Conservation (phyloP, 1,140 invertebrate species). For the Alviniconcha marisindica region DNA sequence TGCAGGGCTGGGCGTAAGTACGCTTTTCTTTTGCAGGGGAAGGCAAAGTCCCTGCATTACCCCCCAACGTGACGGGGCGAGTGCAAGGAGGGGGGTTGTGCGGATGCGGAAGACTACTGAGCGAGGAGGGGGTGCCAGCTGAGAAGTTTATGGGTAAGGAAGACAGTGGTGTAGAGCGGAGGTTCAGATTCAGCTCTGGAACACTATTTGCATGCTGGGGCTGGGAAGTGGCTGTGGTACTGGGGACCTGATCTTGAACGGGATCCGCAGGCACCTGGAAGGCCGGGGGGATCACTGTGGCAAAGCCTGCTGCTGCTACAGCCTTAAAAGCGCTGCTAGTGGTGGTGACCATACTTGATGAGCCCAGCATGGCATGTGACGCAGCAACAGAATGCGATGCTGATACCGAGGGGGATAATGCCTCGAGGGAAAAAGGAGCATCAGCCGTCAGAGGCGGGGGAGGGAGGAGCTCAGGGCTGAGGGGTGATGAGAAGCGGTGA, state of each 20-base stretch:
- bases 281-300: slow-evolving; percentile 35
- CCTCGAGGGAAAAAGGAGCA: slow-evolving; percentile 57
- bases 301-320: slow-evolving; percentile 31
- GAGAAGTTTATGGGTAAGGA: slow-evolving; percentile 25
- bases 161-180: not conserved
- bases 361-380: slow-evolving; percentile 53
- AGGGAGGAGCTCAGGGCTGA: slow-evolving; percentile 62
- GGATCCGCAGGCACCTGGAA: slow-evolving; percentile 27
- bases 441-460: slow-evolving; percentile 62
- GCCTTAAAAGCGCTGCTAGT: slow-evolving; percentile 64
- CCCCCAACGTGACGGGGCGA: slow-evolving; percentile 65
- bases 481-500: slow-evolving; percentile 56
- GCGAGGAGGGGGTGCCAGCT: not conserved
- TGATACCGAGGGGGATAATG: slow-evolving; percentile 45
- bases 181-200: slow-evolving; percentile 3
- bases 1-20: slow-evolving; percentile 38
- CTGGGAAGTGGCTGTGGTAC: slow-evolving; percentile 21
- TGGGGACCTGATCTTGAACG: not conserved
- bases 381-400: slow-evolving; percentile 33
- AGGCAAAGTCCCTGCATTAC: slow-evolving; percentile 54
- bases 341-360: slow-evolving; percentile 38
- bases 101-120: slow-evolving; percentile 22
- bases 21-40: slow-evolving; percentile 15
- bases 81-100: slow-evolving; percentile 58
- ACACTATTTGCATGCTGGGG: slow-evolving; percentile 10